Base-by-base conservation (phyloP, 2,797 vertebrate species). In the Heliangelus exortis region DNA sequence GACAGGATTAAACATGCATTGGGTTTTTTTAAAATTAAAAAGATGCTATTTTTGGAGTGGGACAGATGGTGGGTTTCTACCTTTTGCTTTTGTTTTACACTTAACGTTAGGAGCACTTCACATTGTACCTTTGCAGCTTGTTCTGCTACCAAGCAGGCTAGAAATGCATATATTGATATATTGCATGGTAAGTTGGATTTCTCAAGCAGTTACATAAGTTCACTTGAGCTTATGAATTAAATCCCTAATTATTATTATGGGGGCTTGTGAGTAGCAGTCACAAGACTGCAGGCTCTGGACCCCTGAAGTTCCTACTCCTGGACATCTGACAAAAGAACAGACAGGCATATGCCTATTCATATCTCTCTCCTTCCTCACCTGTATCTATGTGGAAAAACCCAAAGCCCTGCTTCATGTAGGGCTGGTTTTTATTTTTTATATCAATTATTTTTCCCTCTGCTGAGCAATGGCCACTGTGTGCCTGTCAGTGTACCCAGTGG, bases 11-110 rank as follows among this genome's bases (percentile, higher is more conserved):
- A 78, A 81, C 19, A n/a, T 15, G 54, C n/a, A 53, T 43, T 75
- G 41, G 47, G 20, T 47, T 67, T 69, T 41, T 14, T 1, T 5
- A 23, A 84, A 77, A 73, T 50, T 31, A 23, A 88, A 90, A 65
- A 31, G 4, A 16, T 65, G 36, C 73, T 95, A 5, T 61, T 94
- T 91, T 75, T 61, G 83, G 84, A 81, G 58, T 2, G 67, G 50
- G 50, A 11, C 80, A 88, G 80, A 71, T 80, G 73, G 73, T 71
- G 45, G 9, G n/a, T 90, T 95, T 81, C 54, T 92, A 39, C 73
- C 66, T 95, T 81, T 87, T 54, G 79, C 48, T 90, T 72, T 87
- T 78, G 25, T 71, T 89, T 89, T 67, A 43, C 85, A 85, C 41
- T 61, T 76, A 61, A 33, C 1, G 0, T 20, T 55, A 66, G 55